Conservation (phyloP, 2,113 vertebrate species). For the Ploceus nigricollis region DNA sequence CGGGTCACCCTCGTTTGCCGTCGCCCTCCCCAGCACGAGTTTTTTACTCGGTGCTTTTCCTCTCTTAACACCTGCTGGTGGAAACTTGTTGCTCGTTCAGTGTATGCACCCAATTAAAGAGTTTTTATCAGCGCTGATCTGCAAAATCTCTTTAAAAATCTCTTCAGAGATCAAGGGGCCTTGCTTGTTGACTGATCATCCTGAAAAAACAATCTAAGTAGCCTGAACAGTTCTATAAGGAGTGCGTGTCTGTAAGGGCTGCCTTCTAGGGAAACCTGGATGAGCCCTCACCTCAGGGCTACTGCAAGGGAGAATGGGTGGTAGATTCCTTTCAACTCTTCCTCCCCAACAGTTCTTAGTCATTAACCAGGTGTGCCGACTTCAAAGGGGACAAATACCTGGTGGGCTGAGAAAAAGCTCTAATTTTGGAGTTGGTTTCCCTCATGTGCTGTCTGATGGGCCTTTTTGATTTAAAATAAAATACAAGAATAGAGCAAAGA, state of each 20-base stretch:
- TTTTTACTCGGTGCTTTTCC: neutral
- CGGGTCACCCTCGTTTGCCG: fast-evolving
- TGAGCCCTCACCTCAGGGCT: neutral
- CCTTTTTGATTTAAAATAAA: neutral
- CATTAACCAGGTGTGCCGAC: slow-evolving; percentile 74
- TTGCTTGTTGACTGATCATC: neutral
- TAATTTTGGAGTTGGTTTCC: neutral
- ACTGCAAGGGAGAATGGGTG: fast-evolving
- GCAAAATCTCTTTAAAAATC: neutral
- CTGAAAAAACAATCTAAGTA: neutral
- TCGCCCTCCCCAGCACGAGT: fast-evolving
- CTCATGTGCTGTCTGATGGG: neutral
- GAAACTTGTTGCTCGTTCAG: neutral
- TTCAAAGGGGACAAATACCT: slow-evolving; percentile 73
- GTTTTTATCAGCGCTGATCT: neutral
- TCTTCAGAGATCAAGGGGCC: neutral
- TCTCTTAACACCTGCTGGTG: neutral
- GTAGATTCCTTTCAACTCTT: neutral
- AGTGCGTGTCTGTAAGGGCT: fast-evolving
- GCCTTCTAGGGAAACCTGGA: neutral
- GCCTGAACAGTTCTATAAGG: neutral
- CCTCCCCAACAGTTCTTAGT: slow-evolving; percentile 62
- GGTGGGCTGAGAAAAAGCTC: slow-evolving; percentile 24
- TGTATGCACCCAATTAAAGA: neutral
- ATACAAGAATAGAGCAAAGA: neutral